Evolutionary conservation across 2,113 vertebrate genomes (phyloP).

Genomic region (Paedocypris sp.): DNA sequence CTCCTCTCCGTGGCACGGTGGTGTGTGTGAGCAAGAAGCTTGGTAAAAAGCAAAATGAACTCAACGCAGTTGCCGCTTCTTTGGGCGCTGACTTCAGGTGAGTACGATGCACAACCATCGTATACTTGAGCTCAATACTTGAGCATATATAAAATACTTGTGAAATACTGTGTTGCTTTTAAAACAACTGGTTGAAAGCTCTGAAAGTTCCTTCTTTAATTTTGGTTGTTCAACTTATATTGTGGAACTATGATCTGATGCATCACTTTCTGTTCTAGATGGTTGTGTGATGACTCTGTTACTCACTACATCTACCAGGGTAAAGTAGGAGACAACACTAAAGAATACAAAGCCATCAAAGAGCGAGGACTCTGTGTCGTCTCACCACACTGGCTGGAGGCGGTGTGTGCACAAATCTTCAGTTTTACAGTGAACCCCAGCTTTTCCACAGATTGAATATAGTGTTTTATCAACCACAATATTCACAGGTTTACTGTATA

Average conservation of each 20-base stretch:
- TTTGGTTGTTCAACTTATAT: too few relatives aligned
- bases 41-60: slow-evolving; percentile 78
- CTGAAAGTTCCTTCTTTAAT: too few relatives aligned
- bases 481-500: too few relatives aligned
- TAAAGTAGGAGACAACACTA: slow-evolving; percentile 79
- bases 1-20: slow-evolving; percentile 67
- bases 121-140: too few relatives aligned
- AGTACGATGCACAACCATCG: too few relatives aligned
- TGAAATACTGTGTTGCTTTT: too few relatives aligned
- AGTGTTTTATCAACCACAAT: too few relatives aligned
- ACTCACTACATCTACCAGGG: slow-evolving; percentile 96
- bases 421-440: too few relatives aligned
- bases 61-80: slow-evolving; percentile 79
- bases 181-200: too few relatives aligned
- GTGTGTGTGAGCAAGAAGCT: slow-evolving; percentile 91
- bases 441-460: too few relatives aligned
- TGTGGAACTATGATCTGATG: not conserved
- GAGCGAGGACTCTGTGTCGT: slow-evolving; percentile 79
- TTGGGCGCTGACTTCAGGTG: slow-evolving; percentile 95
- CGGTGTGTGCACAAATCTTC: slow-evolving; percentile 64
- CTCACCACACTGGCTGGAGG: slow-evolving; percentile 87
- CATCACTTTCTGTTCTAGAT: slow-evolving; percentile 53
- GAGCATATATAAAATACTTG: too few relatives aligned
- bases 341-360: slow-evolving; percentile 82
- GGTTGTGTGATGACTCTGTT: slow-evolving; percentile 88